Evolutionary conservation across 1,140 invertebrate genomes (phyloP).

Genomic region (Orchesella cincta): DNA sequence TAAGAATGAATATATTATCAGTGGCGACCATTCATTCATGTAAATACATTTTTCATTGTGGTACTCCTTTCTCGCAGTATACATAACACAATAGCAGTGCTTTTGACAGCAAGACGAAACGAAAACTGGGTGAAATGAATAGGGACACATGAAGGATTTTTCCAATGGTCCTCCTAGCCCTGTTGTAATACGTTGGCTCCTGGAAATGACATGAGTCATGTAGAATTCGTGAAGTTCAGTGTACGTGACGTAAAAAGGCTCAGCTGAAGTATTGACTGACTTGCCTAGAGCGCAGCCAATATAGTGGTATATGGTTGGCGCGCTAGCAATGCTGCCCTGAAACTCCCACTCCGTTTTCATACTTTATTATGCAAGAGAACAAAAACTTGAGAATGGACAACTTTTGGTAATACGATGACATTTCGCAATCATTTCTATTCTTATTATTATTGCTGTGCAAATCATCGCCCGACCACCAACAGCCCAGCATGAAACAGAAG

Average conservation of each 20-base stretch:
- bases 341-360: background rate
- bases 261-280: background rate
- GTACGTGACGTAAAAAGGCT: background rate
- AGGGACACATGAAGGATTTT: background rate
- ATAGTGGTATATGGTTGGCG: too few species aligned
- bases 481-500: background rate
- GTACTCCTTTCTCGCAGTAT: too few species aligned
- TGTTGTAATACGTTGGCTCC: too few species aligned
- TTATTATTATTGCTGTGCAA: conserved; percentile 2
- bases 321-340: background rate
- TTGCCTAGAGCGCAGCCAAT: background rate
- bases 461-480: background rate
- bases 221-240: background rate
- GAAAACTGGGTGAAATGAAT: background rate
- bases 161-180: too few species aligned
- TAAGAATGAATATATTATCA: too few species aligned
- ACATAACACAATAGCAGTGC: background rate
- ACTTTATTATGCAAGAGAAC: conserved; percentile 2
- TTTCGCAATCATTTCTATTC: conserved; percentile 17
- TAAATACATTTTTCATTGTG: too few species aligned
- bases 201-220: background rate
- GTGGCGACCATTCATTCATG: too few species aligned
- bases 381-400: background rate
- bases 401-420: background rate
- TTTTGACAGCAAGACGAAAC: background rate